Evolutionary conservation across 1,140 invertebrate genomes (phyloP).

Genomic region (Drosophila funebris): DNA sequence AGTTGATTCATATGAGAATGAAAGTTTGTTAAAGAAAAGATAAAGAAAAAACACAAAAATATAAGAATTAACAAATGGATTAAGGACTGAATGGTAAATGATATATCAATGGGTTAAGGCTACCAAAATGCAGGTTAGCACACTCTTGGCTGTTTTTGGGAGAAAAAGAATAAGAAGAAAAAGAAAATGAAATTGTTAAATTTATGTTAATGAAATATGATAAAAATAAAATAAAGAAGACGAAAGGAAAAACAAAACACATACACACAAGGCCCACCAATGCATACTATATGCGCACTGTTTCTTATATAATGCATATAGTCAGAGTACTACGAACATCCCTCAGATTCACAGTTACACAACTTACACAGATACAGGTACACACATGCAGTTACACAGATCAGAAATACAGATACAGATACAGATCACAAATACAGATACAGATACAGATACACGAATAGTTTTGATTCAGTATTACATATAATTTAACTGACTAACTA

Average conservation of each 20-base stretch:
- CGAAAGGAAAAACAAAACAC: slow-evolving; percentile 26
- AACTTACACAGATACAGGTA: slow-evolving; percentile 5
- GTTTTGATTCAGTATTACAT: slow-evolving; percentile 18
- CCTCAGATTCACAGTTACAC: slow-evolving; percentile 6
- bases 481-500: slow-evolving; percentile 25
- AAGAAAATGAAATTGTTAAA: slow-evolving; percentile 65
- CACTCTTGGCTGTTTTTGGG: slow-evolving; percentile 75
- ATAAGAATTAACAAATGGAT: slow-evolving; percentile 52
- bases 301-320: slow-evolving; percentile 69
- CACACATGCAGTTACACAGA: slow-evolving; percentile 4
- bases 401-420: neutral
- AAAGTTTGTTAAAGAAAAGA: slow-evolving; percentile 47
- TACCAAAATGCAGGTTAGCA: slow-evolving; percentile 41
- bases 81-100: slow-evolving; percentile 72
- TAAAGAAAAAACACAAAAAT: slow-evolving; percentile 50
- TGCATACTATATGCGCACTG: slow-evolving; percentile 80
- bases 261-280: slow-evolving; percentile 70
- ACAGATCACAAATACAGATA: neutral
- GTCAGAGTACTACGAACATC: slow-evolving; percentile 27
- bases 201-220: slow-evolving; percentile 67
- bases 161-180: neutral
- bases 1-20: slow-evolving; percentile 52
- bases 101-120: slow-evolving; percentile 68
- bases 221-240: slow-evolving; percentile 28
- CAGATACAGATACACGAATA: too few relatives aligned